Evolutionary conservation across 2,113 vertebrate species (phyloP).

Genomic region (Synchiropus splendidus): DNA sequence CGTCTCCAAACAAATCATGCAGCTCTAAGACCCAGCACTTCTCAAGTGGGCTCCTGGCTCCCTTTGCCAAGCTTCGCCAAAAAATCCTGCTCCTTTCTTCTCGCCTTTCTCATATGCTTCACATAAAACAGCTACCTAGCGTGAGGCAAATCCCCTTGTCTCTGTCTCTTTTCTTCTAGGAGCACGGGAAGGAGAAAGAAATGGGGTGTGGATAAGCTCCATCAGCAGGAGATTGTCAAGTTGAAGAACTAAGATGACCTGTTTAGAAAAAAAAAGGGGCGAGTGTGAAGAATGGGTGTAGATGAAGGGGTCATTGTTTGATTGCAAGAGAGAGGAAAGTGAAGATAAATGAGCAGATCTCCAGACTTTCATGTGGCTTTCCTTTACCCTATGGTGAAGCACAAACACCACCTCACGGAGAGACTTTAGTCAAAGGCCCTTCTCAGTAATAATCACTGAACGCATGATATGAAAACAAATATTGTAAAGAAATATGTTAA

Average conservation of each 20-base stretch:
- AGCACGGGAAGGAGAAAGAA: conserved; percentile 56
- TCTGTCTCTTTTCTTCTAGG: conserved; percentile 55
- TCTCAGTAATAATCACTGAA: too few relatives aligned
- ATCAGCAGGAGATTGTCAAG: conserved; percentile 61
- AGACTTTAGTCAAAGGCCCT: too few relatives aligned
- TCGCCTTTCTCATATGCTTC: conserved; percentile 49
- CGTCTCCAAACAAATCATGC: conserved; percentile 65
- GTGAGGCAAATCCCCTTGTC: conserved; percentile 61
- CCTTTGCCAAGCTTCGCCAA: conserved; percentile 41
- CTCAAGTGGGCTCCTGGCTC: conserved; percentile 57
- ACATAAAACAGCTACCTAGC: conserved; percentile 61
- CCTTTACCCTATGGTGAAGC: not conserved
- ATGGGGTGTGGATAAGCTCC: conserved; percentile 57
- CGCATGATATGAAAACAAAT: too few relatives aligned
- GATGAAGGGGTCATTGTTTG: conserved; percentile 44
- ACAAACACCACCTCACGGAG: too few relatives aligned
- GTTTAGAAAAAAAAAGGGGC: conserved; percentile 33
- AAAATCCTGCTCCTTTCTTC: conserved; percentile 21
- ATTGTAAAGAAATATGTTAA: too few relatives aligned
- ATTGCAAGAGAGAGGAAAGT: conserved; percentile 22
- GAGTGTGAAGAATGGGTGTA: conserved; percentile 39
- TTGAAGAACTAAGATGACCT: conserved; percentile 57
- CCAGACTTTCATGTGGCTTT: conserved; percentile 26
- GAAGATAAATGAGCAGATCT: conserved; percentile 13
- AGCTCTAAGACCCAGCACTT: conserved; percentile 52